Base-by-base conservation (phyloP, 2,797 vertebrate species). In the Microhierax caerulescens region DNA sequence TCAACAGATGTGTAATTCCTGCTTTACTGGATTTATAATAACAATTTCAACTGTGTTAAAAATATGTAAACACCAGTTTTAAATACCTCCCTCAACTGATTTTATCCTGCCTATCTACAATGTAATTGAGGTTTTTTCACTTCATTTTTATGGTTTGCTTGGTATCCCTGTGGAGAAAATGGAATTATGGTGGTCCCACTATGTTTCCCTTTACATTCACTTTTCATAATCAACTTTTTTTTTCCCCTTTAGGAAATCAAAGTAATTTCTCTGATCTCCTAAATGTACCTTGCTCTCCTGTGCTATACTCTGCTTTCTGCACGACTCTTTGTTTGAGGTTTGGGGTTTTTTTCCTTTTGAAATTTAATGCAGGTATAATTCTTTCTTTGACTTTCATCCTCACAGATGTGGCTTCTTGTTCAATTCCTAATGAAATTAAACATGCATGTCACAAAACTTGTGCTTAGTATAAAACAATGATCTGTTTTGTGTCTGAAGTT, bases 401-500 rank as follows among this genome's bases (percentile, higher is more conserved):
- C 15, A 1, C 78, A 87, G 50, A 76, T 30, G 54, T 24, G 43
- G 59, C 32, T 63, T 90, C 43, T 85, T 70, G 28, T 76, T 83
- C 73, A 54, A 54, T 65, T 68, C 88, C 50, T 76, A 76, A 88
- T 88, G 63, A 94, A 93, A 69, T 88, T 72, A 88, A 92, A 79
- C 54, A 89, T 57, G 20, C 57, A 39, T 80, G 53, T 83, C 83
- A 88, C 90, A 85, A 81, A 89, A 88, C 41, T 70, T 79, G 36
- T 2, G 2, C 57, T 69, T 17, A 30, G 60, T 74, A 4, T 81
- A 91, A 90, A 82, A 19, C 24, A 85, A 92, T 89, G 68, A 23
- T 94, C 93, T 97, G 88, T 1, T 95, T 95, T 95, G 32, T 90
- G 74, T 90, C 68, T 86, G 48, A 9, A 69, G 25, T 73, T 92